Evolutionary conservation across 2,113 vertebrate species (phyloP).

Genomic region (Tiliqua scincoides): DNA sequence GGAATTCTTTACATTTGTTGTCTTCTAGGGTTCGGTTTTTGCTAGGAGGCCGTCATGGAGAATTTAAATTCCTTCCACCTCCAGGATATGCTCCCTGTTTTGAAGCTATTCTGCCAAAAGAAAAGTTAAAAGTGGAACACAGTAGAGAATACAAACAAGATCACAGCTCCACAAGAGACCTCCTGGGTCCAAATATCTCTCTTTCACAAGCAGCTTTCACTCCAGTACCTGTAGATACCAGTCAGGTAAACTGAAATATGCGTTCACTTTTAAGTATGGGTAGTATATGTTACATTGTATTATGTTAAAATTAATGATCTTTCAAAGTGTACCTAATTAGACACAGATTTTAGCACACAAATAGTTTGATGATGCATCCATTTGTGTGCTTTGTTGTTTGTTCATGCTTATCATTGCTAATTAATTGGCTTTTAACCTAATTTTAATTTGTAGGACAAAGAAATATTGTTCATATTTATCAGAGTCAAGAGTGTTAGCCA

Average conservation of each 20-base stretch:
- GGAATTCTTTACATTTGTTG: conserved; percentile 21
- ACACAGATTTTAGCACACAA: too few relatives aligned
- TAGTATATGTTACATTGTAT: background rate
- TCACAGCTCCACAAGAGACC: conserved; percentile 81
- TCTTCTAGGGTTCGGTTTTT: conserved; percentile 87
- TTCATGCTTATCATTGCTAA: too few relatives aligned
- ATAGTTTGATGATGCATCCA: too few relatives aligned
- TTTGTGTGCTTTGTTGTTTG: background rate
- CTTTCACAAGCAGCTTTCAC: conserved; percentile 94
- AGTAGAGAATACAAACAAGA: conserved; percentile 88
- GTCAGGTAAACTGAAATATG: conserved; percentile 80
- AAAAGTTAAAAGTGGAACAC: conserved; percentile 91
- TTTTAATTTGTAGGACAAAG: too few relatives aligned
- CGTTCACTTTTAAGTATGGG: background rate
- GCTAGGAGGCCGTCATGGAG: conserved; percentile 93
- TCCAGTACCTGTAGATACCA: conserved; percentile 91
- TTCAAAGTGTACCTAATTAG: background rate
- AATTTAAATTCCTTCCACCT: conserved; percentile 97
- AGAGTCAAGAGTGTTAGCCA: too few relatives aligned
- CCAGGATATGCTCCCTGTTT: conserved; percentile 93
- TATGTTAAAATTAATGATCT: background rate
- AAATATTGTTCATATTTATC: too few relatives aligned
- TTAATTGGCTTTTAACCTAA: too few relatives aligned
- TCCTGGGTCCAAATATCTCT: conserved; percentile 88
- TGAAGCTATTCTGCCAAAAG: conserved; percentile 92